A percentile compares a stretch with the other conserved stretches of the same genome.
These are phyloP conservation scores for Megalonaias nervosa DNA, from an alignment of 1,140 invertebrate species.

Conservation along the genomic window DNA sequence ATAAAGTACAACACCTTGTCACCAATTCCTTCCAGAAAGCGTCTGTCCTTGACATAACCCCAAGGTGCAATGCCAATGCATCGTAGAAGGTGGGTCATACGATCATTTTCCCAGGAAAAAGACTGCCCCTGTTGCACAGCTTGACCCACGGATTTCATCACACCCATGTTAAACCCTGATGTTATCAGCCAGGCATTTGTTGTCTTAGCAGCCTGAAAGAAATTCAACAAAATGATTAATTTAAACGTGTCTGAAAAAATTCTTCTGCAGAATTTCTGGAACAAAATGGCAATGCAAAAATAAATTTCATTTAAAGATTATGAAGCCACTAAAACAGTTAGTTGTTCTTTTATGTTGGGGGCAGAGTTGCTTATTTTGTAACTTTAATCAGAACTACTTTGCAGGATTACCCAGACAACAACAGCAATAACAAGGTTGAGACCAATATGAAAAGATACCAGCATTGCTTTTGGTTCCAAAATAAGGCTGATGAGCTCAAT, in stretches of 20 bases:
- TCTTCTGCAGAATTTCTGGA: background rate
- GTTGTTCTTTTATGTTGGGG: too few species aligned
- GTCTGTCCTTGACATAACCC: slow-evolving; percentile 95
- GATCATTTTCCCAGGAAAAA: slow-evolving; percentile 60
- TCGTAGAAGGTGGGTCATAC: slow-evolving; percentile 59
- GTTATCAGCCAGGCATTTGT: slow-evolving; percentile 98
- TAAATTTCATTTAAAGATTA: too few species aligned
- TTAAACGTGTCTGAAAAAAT: too few species aligned
- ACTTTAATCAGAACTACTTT: too few species aligned
- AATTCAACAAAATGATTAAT: background rate
- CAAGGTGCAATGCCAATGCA: slow-evolving; percentile 96
- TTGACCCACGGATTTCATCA: slow-evolving; percentile 67
- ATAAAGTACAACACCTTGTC: slow-evolving; percentile 27
- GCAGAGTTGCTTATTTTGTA: too few species aligned
- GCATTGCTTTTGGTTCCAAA: too few species aligned
- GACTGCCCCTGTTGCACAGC: slow-evolving; percentile 76
- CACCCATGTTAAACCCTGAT: slow-evolving; percentile 94
- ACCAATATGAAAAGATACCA: too few species aligned
- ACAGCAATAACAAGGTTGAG: too few species aligned
- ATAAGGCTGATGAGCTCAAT: too few species aligned
- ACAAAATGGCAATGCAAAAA: too few species aligned
- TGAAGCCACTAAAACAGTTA: too few species aligned
- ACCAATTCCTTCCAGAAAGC: slow-evolving; percentile 80
- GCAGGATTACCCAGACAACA: too few species aligned
- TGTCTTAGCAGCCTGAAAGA: slow-evolving; percentile 90